Conservation (phyloP, 35 echinoderm and acorn worm species). For the Apostichopus californicus region DNA sequence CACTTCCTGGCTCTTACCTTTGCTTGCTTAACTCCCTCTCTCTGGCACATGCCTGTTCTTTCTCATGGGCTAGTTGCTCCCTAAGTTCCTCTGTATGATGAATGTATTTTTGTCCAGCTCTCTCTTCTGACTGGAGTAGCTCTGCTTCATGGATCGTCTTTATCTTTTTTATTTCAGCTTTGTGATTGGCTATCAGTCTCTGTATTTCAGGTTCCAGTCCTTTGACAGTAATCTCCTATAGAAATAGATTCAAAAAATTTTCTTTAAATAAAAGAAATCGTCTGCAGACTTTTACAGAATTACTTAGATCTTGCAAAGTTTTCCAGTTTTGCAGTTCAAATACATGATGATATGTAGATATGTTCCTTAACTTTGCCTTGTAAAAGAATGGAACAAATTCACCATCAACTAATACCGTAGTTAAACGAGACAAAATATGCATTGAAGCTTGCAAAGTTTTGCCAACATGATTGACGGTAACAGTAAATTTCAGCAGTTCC, state of each 20-base stretch:
- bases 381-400: no score
- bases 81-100: slow-evolving; percentile 91
- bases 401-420: no score
- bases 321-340: no score
- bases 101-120: slow-evolving; percentile 94
- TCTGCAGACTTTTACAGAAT: no score
- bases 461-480: no score
- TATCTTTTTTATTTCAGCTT: slow-evolving; percentile 91
- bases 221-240: slow-evolving; percentile 95
- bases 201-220: slow-evolving; percentile 98
- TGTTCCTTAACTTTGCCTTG: no score
- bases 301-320: no score
- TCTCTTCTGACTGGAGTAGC: slow-evolving; percentile 88
- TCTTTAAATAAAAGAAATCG: no score
- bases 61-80: slow-evolving; percentile 92
- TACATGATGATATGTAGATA: no score
- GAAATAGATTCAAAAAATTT: not conserved
- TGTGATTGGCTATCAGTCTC: slow-evolving; percentile 91
- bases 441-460: no score
- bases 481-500: no score
- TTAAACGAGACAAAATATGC: no score
- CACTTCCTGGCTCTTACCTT: slow-evolving; percentile 48
- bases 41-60: slow-evolving; percentile 90
- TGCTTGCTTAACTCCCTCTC: slow-evolving; percentile 90
- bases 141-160: slow-evolving; percentile 99